phyloP scores from a whole-genome alignment of 2,113 vertebrate species.

The Pteruthius melanotis region DNA sequence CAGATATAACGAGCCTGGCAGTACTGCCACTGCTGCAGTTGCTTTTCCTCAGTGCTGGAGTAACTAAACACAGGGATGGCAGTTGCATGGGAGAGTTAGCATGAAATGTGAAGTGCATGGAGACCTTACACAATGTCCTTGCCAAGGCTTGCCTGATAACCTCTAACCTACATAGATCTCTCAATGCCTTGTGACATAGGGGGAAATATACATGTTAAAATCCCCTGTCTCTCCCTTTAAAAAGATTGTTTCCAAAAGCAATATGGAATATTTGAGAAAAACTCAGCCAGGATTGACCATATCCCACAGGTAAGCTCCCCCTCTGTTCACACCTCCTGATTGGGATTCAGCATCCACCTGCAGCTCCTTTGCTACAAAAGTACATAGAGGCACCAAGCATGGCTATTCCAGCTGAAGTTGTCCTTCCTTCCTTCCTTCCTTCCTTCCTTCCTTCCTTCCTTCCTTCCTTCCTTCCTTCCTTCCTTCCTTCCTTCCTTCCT shows the following conservation, averaged over 20 bases:
- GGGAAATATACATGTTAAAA: background rate
- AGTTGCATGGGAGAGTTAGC: background rate
- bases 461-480: background rate
- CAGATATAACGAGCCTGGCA: background rate
- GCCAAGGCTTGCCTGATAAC: background rate
- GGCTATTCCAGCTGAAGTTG: background rate
- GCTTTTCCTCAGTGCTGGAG: background rate
- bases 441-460: background rate
- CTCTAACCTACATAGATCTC: background rate
- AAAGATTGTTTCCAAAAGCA: background rate
- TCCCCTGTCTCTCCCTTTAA: background rate
- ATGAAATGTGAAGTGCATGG: background rate
- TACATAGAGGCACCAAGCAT: background rate
- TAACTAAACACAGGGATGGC: background rate
- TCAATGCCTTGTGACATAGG: background rate
- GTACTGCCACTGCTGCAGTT: background rate
- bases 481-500: background rate
- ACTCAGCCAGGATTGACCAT: background rate
- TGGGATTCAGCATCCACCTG: background rate
- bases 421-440: background rate
- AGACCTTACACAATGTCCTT: background rate
- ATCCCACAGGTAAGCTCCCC: background rate
- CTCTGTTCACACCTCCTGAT: background rate
- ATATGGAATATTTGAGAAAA: background rate
- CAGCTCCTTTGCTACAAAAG: background rate